phyloP scores from a whole-genome alignment of 1,140 invertebrate genomes.

The Formica exsecta region DNA sequence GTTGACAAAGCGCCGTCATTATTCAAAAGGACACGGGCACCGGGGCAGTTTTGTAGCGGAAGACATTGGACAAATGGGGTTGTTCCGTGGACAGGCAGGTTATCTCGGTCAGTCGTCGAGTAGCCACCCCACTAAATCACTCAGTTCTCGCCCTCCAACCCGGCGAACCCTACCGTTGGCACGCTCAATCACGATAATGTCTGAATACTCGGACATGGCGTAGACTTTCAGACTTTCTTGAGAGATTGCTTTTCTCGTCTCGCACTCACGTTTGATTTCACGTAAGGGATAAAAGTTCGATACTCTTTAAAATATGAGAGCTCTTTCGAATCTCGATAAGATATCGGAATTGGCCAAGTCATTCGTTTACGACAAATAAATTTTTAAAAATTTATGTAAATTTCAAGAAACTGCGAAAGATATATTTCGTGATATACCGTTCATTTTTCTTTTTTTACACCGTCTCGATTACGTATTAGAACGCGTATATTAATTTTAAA shows the following conservation, averaged over 20 bases:
- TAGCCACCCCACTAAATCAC: conserved; percentile 84
- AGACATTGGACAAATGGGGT: conserved; percentile 85
- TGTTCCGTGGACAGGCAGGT: conserved; percentile 84
- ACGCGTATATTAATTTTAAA: conserved; percentile 1
- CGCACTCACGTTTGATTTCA: conserved; percentile 41
- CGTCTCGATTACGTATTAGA: neutral
- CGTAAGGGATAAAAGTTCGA: conserved; percentile 35
- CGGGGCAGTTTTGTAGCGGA: conserved; percentile 83
- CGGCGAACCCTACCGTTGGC: conserved; percentile 72
- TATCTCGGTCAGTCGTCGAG: conserved; percentile 84
- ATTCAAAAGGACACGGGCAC: conserved; percentile 79
- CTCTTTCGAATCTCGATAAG: conserved; percentile 17
- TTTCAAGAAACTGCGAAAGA: neutral
- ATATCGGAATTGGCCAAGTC: neutral
- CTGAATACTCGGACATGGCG: conserved; percentile 70
- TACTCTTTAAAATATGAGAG: conserved; percentile 39
- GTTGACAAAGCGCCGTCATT: conserved; percentile 77
- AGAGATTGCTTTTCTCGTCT: conserved; percentile 53
- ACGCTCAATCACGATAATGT: conserved; percentile 78
- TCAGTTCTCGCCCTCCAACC: conserved; percentile 76
- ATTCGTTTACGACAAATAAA: neutral
- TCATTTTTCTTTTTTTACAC: neutral
- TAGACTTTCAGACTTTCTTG: conserved; percentile 65
- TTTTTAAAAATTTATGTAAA: neutral
- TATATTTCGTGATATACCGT: neutral